Conservation (phyloP, 2,113 vertebrate genomes). For the Coracopsis vasa region DNA sequence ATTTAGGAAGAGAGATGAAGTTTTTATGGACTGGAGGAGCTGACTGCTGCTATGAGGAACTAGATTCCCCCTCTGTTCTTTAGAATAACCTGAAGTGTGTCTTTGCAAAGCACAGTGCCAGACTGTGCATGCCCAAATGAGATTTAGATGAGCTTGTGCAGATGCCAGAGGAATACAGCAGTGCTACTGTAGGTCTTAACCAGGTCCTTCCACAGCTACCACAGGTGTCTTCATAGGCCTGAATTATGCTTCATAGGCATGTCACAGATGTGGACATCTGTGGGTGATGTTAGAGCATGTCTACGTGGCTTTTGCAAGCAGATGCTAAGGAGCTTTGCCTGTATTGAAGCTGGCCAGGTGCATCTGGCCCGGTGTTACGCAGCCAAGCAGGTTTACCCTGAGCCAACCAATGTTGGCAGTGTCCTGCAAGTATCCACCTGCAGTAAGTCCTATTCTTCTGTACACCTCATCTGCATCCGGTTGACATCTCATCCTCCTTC, state of each 20-base stretch:
- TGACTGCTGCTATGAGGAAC: background rate
- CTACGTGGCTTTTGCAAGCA: background rate
- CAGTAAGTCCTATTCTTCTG: accelerated
- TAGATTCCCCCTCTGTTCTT: background rate
- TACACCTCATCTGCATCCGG: background rate
- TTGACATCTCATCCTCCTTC: background rate
- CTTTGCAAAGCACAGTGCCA: background rate
- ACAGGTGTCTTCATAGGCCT: background rate
- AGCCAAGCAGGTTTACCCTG: background rate
- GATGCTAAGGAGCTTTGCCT: background rate
- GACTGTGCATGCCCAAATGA: background rate
- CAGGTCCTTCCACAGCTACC: background rate
- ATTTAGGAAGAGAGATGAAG: background rate
- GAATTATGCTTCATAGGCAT: background rate
- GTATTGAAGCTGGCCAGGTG: background rate
- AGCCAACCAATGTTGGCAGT: accelerated
- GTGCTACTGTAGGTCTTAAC: background rate
- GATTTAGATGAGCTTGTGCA: background rate
- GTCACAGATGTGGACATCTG: background rate
- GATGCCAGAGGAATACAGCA: background rate
- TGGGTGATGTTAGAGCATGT: background rate
- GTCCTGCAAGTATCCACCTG: background rate
- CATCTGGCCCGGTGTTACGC: background rate
- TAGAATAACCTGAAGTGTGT: background rate
- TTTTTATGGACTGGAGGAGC: background rate